Evolutionary conservation across 2,888 invertebrate genomes (phyloP).

Genomic region (Amblyjoppa proteus): DNA sequence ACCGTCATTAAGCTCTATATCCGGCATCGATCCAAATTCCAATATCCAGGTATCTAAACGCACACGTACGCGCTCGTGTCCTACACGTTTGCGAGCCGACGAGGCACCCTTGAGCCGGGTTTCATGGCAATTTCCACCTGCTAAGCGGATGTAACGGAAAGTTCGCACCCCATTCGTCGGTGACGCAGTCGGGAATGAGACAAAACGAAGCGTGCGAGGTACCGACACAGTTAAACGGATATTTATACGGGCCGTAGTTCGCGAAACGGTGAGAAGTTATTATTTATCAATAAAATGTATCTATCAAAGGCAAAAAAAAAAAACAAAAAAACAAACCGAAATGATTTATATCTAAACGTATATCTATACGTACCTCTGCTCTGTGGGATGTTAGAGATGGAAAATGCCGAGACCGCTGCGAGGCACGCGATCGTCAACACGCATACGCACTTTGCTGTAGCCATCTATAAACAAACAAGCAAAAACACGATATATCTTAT

Average conservation of each 20-base stretch:
- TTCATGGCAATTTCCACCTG: slow-evolving; percentile 25
- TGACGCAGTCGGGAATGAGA: neutral
- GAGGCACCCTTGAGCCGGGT: slow-evolving; percentile 12
- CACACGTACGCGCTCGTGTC: neutral
- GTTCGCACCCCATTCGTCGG: neutral
- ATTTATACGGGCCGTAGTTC: neutral
- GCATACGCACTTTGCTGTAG: slow-evolving; percentile 77
- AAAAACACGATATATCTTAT: slow-evolving; percentile 15
- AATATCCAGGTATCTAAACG: neutral
- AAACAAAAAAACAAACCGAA: neutral
- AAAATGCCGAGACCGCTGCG: slow-evolving; percentile 77
- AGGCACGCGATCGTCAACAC: slow-evolving; percentile 76
- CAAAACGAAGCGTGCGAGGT: neutral
- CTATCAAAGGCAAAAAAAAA: neutral
- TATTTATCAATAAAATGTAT: slow-evolving; percentile 5
- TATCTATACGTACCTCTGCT: slow-evolving; percentile 73
- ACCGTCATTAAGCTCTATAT: slow-evolving; percentile 8
- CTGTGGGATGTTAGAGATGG: slow-evolving; percentile 75
- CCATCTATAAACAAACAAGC: slow-evolving; percentile 80
- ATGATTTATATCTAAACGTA: slow-evolving; percentile 6
- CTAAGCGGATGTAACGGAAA: neutral
- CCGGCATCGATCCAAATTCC: slow-evolving; percentile 33
- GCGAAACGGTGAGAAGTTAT: neutral
- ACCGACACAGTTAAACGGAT: neutral
- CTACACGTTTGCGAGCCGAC: slow-evolving; percentile 7